Base-by-base conservation (phyloP, 2,888 invertebrate genomes). In the Cataglyphis albicans region DNA sequence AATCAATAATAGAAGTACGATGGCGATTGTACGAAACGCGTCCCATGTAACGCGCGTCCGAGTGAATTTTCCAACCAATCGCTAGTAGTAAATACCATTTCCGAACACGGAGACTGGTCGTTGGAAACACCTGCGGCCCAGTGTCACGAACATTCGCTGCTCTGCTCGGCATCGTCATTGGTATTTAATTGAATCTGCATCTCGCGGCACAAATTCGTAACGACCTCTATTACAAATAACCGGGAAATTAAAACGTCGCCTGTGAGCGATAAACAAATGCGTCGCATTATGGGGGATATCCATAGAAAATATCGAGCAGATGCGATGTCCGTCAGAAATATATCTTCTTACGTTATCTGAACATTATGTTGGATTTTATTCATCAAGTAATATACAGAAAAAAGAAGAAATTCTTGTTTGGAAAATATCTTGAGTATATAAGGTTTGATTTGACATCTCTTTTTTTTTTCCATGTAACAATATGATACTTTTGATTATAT, bases 151-250 rank as follows among this genome's bases (percentile, higher is more conserved):
- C 84, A 74, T 73, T 82, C 64, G 64, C 67, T 73, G 68, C 67
- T 68, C 68, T 65, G 21, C 52, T 25, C 68, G 9, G 59, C 81
- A 52, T 81, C 78, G 74, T 83, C 84, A 83, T 84, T 63, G 86
- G 59, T 44, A 81, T 86, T 84, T 85, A 87, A 88, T 88, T 83
- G 87, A 87, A 89, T 87, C 80, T 84, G 67, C 84, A 83, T 88
- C 82, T 80, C 82, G 81, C 68, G 74, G 61, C 81, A 73, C 65
- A 82, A 85, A 83, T 87, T 87, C 83, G 80, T 84, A 73, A 67
- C 67, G 61, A 41, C 55, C 55, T 57, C 70, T 55, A 72, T 41
- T 48, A 57, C 70, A 74, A 82, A 81, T 32, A 63, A 35, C 52
- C 57, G 85, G 32, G 32, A 59, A 88, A 86, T 85, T 88, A 85